Conservation (phyloP, 1,140 invertebrate species). For the Drosophila insularis region DNA sequence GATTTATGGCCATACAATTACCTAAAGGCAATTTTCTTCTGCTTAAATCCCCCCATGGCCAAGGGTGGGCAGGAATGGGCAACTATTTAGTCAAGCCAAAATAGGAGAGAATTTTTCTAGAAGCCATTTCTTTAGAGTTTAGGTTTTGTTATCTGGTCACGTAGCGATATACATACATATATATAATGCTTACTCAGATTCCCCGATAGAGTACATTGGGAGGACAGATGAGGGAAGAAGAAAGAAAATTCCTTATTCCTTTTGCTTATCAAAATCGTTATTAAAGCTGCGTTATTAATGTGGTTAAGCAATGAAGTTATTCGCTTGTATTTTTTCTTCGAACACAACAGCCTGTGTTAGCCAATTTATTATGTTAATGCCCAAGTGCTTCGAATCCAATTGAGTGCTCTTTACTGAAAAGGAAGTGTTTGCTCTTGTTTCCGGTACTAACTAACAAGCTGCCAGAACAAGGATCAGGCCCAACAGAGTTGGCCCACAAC, state of each 20-base stretch:
- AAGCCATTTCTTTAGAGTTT: slow-evolving; percentile 3
- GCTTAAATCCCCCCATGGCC: slow-evolving; percentile 12
- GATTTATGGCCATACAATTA: slow-evolving; percentile 71
- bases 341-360: slow-evolving; percentile 26
- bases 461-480: slow-evolving; percentile 25
- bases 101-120: background rate
- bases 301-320: slow-evolving; percentile 67
- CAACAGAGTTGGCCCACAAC: background rate
- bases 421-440: slow-evolving; percentile 46
- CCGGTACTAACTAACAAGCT: slow-evolving; percentile 27
- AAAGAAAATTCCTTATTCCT: background rate
- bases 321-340: slow-evolving; percentile 23
- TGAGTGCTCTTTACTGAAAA: slow-evolving; percentile 10
- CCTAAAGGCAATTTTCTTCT: slow-evolving; percentile 43
- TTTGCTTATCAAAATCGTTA: slow-evolving; percentile 26
- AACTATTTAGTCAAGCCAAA: slow-evolving; percentile 30
- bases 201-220: background rate
- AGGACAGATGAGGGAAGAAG: no score
- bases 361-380: slow-evolving; percentile 67
- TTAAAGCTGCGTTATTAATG: slow-evolving; percentile 61
- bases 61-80: background rate
- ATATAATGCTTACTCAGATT: slow-evolving; percentile 7
- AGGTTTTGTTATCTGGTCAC: slow-evolving; percentile 69
- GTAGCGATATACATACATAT: slow-evolving; percentile 36
- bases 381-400: slow-evolving; percentile 23